A percentile compares a stretch with the other conserved stretches of the same genome.
Evolutionary conservation across 2,113 vertebrate species (phyloP).

Genomic region (Saccopteryx bilineata): DNA sequence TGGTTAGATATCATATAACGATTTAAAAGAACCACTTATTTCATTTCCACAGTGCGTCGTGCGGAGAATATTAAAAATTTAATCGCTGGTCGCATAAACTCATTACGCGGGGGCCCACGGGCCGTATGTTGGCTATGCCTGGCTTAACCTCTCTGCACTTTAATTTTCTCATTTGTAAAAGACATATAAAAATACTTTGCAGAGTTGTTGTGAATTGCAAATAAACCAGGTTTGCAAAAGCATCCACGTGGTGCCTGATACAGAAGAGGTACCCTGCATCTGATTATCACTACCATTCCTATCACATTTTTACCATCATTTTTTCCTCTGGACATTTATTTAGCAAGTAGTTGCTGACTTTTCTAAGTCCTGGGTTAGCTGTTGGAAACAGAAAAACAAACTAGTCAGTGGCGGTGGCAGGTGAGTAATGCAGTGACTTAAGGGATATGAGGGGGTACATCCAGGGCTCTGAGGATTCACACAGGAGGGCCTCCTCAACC

Average conservation of each 20-base stretch:
- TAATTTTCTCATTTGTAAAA: not conserved
- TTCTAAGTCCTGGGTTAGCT: slow-evolving; percentile 1
- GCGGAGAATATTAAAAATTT: too few relatives aligned
- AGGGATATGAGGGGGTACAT: too few relatives aligned
- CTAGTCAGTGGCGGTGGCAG: not conserved
- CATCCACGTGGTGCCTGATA: not conserved
- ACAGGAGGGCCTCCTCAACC: not conserved
- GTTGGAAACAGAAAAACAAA: not conserved
- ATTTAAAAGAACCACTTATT: too few relatives aligned
- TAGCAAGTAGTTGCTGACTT: not conserved
- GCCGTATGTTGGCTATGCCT: too few relatives aligned
- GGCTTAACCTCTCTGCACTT: not conserved
- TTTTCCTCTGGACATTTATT: not conserved
- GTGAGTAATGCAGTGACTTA: not conserved
- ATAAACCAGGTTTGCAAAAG: not conserved
- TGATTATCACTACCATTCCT: not conserved
- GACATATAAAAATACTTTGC: not conserved
- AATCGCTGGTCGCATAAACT: too few relatives aligned
- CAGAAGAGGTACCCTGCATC: not conserved
- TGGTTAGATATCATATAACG: too few relatives aligned
- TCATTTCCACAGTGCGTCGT: too few relatives aligned
- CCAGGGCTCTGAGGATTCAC: not conserved
- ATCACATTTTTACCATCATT: not conserved
- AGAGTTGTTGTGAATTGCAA: not conserved
- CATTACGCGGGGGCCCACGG: too few relatives aligned